phyloP scores from a whole-genome alignment of 2,797 vertebrate genomes.

The Coluber constrictor region DNA sequence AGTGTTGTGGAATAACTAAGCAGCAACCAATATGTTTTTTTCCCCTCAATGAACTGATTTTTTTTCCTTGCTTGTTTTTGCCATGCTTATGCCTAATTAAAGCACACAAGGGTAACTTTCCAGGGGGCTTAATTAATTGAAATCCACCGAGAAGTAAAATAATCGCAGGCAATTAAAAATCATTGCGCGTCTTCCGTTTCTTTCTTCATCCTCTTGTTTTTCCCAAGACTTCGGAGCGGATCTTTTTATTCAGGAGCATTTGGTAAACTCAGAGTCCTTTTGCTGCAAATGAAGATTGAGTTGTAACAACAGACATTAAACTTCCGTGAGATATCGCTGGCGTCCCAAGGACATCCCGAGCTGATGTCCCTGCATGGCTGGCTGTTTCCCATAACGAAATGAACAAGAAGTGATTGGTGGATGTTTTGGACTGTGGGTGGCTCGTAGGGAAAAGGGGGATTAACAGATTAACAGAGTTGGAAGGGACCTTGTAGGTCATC shows the following conservation, averaged over 20 bases:
- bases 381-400: too few species aligned
- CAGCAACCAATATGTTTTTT: neutral
- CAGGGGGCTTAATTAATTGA: slow-evolving; percentile 35
- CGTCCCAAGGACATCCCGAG: too few species aligned
- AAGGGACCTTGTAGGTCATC: too few species aligned
- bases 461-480: too few species aligned
- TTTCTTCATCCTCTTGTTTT: neutral
- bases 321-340: too few species aligned
- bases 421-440: too few species aligned
- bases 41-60: slow-evolving; percentile 36
- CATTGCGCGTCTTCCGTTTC: neutral
- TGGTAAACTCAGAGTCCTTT: neutral
- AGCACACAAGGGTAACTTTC: slow-evolving; percentile 20
- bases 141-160: slow-evolving; percentile 25
- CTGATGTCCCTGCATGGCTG: too few species aligned
- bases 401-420: too few species aligned
- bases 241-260: neutral
- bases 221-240: neutral
- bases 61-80: slow-evolving; percentile 6
- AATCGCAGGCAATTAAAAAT: slow-evolving; percentile 30
- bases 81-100: slow-evolving; percentile 43
- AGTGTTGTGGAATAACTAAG: slow-evolving; percentile 23
- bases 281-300: neutral
- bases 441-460: too few species aligned
- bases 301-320: rapidly evolving